These are phyloP conservation scores for Hydropotes inermis DNA, from an alignment of 2,113 vertebrate species.

Conservation along the genomic window DNA sequence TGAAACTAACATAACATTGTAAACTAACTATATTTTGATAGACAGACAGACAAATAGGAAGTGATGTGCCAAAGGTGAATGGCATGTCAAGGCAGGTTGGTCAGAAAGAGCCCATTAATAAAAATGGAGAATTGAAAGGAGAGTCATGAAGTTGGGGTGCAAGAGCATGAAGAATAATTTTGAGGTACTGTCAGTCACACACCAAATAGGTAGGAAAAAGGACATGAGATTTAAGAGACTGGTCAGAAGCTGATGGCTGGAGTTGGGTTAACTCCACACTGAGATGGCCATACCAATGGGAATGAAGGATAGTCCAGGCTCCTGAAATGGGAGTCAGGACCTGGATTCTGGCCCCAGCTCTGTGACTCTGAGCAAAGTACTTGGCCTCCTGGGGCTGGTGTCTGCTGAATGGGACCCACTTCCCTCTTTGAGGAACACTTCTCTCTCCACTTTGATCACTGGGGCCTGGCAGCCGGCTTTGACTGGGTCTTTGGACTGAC, in stretches of 20 bases:
- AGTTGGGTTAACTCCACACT: neutral
- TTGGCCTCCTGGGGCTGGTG: neutral
- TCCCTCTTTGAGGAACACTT: neutral
- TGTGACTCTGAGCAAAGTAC: neutral
- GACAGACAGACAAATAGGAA: neutral
- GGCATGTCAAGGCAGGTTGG: neutral
- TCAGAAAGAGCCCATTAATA: neutral
- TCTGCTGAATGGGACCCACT: neutral
- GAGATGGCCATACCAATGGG: neutral
- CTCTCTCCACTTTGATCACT: slow-evolving; percentile 33
- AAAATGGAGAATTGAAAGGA: neutral
- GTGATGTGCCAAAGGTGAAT: neutral
- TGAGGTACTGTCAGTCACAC: neutral
- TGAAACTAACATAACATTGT: neutral
- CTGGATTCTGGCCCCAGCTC: neutral
- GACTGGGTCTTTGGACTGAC: neutral
- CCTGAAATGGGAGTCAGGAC: neutral
- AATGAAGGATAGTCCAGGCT: neutral
- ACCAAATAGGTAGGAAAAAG: neutral
- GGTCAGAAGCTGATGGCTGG: neutral
- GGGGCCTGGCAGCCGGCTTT: neutral
- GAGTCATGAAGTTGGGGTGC: neutral
- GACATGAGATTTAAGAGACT: neutral
- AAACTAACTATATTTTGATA: neutral
- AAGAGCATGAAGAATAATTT: neutral